These are phyloP conservation scores for Drosophila quasianomalipes DNA, from an alignment of 2,888 invertebrate genomes.

Conservation along the genomic window DNA sequence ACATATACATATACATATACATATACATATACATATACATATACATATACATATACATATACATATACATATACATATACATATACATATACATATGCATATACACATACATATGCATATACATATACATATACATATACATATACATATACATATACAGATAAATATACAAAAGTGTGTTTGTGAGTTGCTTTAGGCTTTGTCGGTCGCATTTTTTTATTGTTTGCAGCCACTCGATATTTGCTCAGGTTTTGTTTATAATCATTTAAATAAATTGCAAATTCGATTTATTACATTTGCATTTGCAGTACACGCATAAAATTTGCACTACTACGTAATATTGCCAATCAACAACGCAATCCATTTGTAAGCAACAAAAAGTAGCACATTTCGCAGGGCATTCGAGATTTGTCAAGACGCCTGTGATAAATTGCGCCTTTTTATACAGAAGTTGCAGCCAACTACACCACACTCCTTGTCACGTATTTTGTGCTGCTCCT, in stretches of 20 bases:
- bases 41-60: too few species aligned
- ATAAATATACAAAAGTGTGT: background rate
- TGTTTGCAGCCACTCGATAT: slow-evolving; percentile 14
- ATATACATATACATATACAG: background rate
- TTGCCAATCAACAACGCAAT: background rate
- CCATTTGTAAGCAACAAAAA: slow-evolving; percentile 5
- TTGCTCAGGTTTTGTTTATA: slow-evolving; percentile 66
- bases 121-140: background rate
- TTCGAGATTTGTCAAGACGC: slow-evolving; percentile 21
- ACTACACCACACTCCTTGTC: background rate
- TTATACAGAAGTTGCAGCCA: background rate
- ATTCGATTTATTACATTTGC: slow-evolving; percentile 1
- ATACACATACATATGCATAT: too few species aligned
- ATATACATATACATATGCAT: too few species aligned
- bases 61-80: too few species aligned
- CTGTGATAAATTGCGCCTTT: slow-evolving; percentile 35
- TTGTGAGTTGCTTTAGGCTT: slow-evolving; percentile 8
- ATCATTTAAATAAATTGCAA: slow-evolving; percentile 41
- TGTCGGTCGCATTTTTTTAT: slow-evolving; percentile 25
- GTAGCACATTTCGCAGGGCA: slow-evolving; percentile 22
- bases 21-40: too few species aligned
- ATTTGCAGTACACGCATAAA: slow-evolving; percentile 14
- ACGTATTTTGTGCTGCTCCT: background rate
- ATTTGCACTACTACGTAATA: slow-evolving; percentile 31
- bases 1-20: too few species aligned